These are phyloP conservation scores for Gallinago jamesoni DNA, from an alignment of 2,113 vertebrate species.

Conservation along the genomic window DNA sequence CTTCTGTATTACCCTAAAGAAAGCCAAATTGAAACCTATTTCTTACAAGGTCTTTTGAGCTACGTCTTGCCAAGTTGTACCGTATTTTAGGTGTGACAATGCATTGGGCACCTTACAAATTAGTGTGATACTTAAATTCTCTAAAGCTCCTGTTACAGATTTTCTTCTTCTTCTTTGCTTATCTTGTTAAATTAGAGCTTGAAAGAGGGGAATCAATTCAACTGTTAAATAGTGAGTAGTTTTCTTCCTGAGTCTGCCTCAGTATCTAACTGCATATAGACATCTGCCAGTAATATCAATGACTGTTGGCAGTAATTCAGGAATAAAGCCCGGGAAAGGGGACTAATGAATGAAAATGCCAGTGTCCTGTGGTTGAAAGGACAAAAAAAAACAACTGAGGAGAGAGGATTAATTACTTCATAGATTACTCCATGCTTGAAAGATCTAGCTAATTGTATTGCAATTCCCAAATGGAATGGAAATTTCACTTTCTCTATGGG, in stretches of 20 bases:
- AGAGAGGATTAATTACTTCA: not conserved
- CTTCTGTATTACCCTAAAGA: not conserved
- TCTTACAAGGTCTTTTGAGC: not conserved
- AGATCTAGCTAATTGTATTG: not conserved
- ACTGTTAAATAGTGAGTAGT: not conserved
- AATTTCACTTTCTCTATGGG: not conserved
- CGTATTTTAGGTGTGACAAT: not conserved
- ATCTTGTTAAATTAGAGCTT: not conserved
- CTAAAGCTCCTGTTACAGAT: not conserved
- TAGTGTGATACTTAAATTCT: not conserved
- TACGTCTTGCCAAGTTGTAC: not conserved
- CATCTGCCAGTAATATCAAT: not conserved
- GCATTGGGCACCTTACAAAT: not conserved
- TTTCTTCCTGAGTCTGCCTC: not conserved
- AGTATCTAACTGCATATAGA: not conserved
- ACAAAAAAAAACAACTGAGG: not conserved
- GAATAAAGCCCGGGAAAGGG: not conserved
- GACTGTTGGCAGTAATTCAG: not conserved
- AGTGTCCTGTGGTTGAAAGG: not conserved
- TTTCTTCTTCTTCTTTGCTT: not conserved
- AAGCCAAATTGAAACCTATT: not conserved
- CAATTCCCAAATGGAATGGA: not conserved
- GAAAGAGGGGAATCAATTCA: not conserved
- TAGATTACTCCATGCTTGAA: not conserved
- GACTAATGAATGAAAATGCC: not conserved